Evolutionary conservation across 1,140 invertebrate species (phyloP).

Genomic region (Aphaenogaster floridana): DNA sequence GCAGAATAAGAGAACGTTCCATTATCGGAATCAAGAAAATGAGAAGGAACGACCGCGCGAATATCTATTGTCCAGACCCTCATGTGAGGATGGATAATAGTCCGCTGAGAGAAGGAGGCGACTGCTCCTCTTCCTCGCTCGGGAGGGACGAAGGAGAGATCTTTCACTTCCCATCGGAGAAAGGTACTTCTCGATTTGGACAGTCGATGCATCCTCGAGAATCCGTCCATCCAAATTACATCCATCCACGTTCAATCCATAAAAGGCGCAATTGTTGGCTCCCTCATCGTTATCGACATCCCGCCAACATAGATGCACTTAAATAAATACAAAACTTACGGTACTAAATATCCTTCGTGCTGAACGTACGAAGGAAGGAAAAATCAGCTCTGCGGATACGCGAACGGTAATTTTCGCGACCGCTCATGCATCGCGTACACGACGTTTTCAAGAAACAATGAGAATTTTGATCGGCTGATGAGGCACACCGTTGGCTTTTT

Average conservation of each 20-base stretch:
- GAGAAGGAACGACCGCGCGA: slow-evolving; percentile 22
- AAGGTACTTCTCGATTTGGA: slow-evolving; percentile 18
- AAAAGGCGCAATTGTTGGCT: background rate
- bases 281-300: slow-evolving; percentile 22
- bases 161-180: slow-evolving; percentile 25
- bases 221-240: slow-evolving; percentile 2
- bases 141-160: background rate
- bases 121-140: slow-evolving; percentile 1
- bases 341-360: background rate
- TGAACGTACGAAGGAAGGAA: background rate
- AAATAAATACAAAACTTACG: slow-evolving; percentile 24
- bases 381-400: background rate
- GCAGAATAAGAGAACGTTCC: background rate
- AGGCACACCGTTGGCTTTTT: background rate
- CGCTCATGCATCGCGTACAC: background rate
- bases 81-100: slow-evolving; percentile 23
- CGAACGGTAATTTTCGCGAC: background rate
- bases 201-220: background rate
- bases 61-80: slow-evolving; percentile 13
- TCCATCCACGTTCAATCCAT: background rate
- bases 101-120: background rate
- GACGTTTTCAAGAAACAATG: slow-evolving; percentile 8
- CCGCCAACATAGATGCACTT: background rate
- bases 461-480: background rate
- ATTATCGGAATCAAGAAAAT: slow-evolving; percentile 44